phyloP scores from a whole-genome alignment of 2,797 vertebrate genomes.

The Babyrousa celebensis region DNA sequence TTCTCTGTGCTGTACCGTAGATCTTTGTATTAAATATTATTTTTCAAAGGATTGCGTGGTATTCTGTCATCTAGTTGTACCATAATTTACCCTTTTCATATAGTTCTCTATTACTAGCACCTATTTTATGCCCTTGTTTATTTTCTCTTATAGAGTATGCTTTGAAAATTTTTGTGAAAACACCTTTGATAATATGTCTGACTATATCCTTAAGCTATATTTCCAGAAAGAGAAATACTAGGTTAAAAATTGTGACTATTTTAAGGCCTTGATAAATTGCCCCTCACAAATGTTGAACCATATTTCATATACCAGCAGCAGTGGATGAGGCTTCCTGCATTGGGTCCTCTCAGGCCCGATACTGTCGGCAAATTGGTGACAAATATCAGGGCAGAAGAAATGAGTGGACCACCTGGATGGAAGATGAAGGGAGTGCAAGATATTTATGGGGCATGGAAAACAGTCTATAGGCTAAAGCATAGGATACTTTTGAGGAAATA shows the following conservation, averaged over 20 bases:
- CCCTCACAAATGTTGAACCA: slow-evolving; percentile 16
- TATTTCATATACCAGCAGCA: not conserved
- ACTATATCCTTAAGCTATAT: slow-evolving; percentile 7
- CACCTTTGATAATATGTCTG: not conserved
- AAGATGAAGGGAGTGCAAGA: not conserved
- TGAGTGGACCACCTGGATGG: not conserved
- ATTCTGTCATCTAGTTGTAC: not conserved
- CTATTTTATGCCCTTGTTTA: not conserved
- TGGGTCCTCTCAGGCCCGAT: not conserved
- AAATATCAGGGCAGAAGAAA: not conserved
- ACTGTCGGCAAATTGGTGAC: not conserved
- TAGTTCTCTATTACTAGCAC: not conserved
- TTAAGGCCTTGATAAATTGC: slow-evolving; percentile 46
- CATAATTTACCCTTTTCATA: not conserved
- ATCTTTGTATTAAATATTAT: not conserved
- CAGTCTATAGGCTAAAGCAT: not conserved
- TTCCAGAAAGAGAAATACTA: slow-evolving; percentile 55
- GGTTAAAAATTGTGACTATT: slow-evolving; percentile 58
- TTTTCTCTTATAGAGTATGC: not conserved
- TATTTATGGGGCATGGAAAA: not conserved
- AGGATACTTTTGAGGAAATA: not conserved
- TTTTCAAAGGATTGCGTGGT: not conserved
- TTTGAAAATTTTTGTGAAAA: slow-evolving; percentile 14
- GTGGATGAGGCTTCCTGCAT: not conserved
- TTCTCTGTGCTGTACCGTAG: not conserved